Percentiles rank a stretch among this genome's conserved stretches.
These are phyloP conservation scores for Aradus depressus DNA, from an alignment of 2,888 invertebrate genomes.

Conservation along the genomic window DNA sequence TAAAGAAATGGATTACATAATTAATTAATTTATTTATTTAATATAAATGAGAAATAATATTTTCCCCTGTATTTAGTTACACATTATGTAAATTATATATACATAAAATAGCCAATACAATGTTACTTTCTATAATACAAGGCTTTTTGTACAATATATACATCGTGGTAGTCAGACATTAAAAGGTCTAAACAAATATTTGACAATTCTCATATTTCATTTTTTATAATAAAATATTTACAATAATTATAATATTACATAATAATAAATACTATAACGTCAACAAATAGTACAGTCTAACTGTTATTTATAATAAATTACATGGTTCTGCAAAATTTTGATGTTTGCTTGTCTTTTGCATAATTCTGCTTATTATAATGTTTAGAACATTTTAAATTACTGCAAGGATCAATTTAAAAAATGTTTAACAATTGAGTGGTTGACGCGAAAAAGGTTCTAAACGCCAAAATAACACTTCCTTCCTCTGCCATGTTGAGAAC, in stretches of 20 bases:
- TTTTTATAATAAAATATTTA: slow-evolving; percentile 19
- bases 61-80: slow-evolving; percentile 27
- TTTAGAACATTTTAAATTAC: no score
- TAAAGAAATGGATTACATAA: slow-evolving; percentile 7
- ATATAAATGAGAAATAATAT: slow-evolving; percentile 27
- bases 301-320: no score
- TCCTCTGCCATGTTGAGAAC: no score
- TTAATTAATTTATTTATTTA: slow-evolving; percentile 25
- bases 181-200: no score
- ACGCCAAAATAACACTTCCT: no score
- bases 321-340: no score
- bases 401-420: no score
- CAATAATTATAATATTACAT: slow-evolving; percentile 19
- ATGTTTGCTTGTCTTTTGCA: no score
- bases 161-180: slow-evolving; percentile 25
- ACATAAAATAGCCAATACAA: slow-evolving; percentile 27
- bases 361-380: no score
- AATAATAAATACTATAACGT: slow-evolving; percentile 27
- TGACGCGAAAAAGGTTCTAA: no score
- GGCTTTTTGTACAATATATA: slow-evolving; percentile 27
- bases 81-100: slow-evolving; percentile 25
- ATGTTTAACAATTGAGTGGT: no score
- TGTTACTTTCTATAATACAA: slow-evolving; percentile 24
- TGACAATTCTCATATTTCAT: no score
- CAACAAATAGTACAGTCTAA: slow-evolving; percentile 28